Evolutionary conservation across 2,113 vertebrate species (phyloP), one percentile per base, ranked within the genome.

Genomic region (Eublepharis macularius): DNA sequence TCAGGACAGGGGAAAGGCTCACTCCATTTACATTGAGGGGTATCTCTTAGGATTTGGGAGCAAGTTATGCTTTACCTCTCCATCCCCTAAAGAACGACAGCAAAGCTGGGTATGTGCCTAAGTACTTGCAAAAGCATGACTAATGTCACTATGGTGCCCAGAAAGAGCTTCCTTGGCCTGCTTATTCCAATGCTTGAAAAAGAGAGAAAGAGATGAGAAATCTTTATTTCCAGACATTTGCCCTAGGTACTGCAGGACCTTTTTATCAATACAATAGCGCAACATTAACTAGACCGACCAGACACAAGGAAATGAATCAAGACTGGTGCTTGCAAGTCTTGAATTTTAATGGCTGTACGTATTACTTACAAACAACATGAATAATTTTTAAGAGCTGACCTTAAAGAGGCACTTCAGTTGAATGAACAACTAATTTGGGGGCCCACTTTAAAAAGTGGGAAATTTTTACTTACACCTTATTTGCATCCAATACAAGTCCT

Each of bases 191-290:
- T 41, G 45, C n/a, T 32, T 73, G 32, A 63, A 79, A 63, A 32
- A 66, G 60, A 54, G 41, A 79, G 1, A 80, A 24, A 41, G 11
- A 79, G 68, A 85, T 78, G 66, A 80, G 51, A 86, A 80, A 74
- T 86, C 84, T 74, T 86, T 80, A 86, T 86, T 86, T 51, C 34
- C 41, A 86, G 84, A 80, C 77, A 65, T 65, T 86, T 80, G 84
- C 74, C 80, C 45, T n/a, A 83, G 57, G 60, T 83, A 21, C 19
- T 34, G 32, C 69, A 84, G 45, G 14, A 54, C 29, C 36, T 87
- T 83, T 51, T 79, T 66, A 83, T 65, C 43, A 83, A 79, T 80
- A 73, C 68, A 43, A 66, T 51, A 74, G 84, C 77, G 60, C 54
- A 86, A 74, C 41, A 66, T 80, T 86, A 84, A 79, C 45, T 49